Conservation (phyloP, 2,888 invertebrate species). For the Phaonia tiefii region DNA sequence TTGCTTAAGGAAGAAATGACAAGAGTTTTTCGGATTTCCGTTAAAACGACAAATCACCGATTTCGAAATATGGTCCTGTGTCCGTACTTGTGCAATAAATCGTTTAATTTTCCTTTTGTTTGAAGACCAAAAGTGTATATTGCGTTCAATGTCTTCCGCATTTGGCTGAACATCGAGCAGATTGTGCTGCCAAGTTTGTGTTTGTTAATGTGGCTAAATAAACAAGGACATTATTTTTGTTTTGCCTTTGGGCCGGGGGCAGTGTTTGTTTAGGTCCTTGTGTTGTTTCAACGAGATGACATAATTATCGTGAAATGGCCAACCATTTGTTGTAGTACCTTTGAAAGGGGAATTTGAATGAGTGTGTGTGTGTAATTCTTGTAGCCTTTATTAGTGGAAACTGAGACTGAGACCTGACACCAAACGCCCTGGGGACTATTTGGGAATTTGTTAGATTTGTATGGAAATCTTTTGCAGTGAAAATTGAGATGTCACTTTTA, state of each 20-base stretch:
- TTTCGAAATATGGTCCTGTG: not conserved
- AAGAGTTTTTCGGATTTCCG: not conserved
- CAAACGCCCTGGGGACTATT: conserved; percentile 60
- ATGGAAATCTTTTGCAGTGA: conserved; percentile 5
- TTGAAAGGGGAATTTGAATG: not conserved
- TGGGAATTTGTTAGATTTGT: conserved; percentile 64
- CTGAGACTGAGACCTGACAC: conserved; percentile 14
- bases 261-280: conserved; percentile 60
- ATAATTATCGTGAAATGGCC: conserved; percentile 64
- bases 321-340: conserved; percentile 31
- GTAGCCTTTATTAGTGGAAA: conserved; percentile 12
- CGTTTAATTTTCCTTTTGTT: conserved; percentile 21
- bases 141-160: no score
- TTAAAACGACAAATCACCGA: not conserved
- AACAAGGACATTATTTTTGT: conserved; percentile 24
- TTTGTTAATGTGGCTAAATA: conserved; percentile 38
- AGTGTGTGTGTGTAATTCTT: conserved; percentile 50
- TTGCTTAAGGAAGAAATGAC: not conserved
- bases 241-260: conserved; percentile 1
- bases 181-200: not conserved
- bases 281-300: conserved; percentile 50
- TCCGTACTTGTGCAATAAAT: conserved; percentile 26
- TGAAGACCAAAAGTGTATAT: conserved; percentile 16
- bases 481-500: conserved; percentile 64
- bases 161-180: no score